Evolutionary conservation across 2,113 vertebrate species (phyloP).

Genomic region (Corythornis madagascariensis): DNA sequence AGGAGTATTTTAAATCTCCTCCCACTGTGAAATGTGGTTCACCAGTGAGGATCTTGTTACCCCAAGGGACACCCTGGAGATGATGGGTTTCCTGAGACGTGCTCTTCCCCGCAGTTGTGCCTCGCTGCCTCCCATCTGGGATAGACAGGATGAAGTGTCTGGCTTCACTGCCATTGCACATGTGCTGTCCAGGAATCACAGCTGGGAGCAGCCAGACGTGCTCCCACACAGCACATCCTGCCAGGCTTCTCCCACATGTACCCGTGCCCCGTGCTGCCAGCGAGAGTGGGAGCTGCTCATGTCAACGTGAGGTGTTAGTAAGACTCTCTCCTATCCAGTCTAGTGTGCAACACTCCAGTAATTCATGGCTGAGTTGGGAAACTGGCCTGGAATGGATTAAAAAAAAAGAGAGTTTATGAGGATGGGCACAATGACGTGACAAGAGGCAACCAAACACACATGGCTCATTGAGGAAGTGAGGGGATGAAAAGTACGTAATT

Average conservation of each 20-base stretch:
- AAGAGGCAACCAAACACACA: neutral
- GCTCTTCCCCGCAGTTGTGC: neutral
- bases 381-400: neutral
- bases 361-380: neutral
- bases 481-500: neutral
- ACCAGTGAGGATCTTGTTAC: accelerated
- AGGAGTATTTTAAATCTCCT: neutral
- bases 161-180: neutral
- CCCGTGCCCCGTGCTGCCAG: neutral
- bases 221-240: neutral
- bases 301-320: accelerated
- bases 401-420: neutral
- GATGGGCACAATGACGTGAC: neutral
- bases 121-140: neutral
- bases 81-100: neutral
- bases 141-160: neutral
- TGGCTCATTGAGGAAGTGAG: neutral
- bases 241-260: neutral
- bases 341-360: accelerated
- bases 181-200: neutral
- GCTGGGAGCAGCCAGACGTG: neutral
- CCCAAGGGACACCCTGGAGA: neutral
- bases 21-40: neutral
- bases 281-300: neutral
- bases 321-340: neutral